phyloP scores from a whole-genome alignment of 2,888 invertebrate genomes.

The Diarsia dahlii region DNA sequence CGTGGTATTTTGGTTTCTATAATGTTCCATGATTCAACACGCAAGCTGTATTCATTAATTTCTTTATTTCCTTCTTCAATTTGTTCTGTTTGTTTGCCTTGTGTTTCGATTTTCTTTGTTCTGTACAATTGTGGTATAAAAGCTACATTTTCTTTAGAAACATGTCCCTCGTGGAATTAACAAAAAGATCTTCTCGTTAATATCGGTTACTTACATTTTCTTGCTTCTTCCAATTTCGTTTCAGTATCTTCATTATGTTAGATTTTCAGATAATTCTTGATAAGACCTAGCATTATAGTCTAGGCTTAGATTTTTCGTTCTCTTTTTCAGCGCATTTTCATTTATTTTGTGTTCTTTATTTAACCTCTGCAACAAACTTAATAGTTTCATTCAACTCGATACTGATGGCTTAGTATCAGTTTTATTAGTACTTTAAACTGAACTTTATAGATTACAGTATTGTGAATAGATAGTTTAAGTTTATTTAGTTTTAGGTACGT shows the following conservation, averaged over 20 bases:
- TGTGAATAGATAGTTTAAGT: neutral
- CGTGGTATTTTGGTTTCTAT: constrained; percentile 21
- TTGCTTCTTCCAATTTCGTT: constrained; percentile 23
- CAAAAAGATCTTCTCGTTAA: constrained; percentile 35
- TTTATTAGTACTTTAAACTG: neutral
- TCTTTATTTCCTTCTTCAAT: constrained; percentile 14
- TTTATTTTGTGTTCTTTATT: neutral
- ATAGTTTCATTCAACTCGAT: constrained; percentile 37
- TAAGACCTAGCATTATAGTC: neutral
- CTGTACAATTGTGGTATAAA: constrained; percentile 3
- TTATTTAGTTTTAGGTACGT: constrained; percentile 12
- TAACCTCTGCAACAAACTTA: constrained; percentile 4
- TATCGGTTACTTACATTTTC: constrained; percentile 37
- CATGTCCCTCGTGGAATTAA: constrained; percentile 14
- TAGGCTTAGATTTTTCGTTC: neutral
- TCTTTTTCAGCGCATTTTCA: constrained; percentile 14
- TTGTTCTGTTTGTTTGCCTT: constrained; percentile 2
- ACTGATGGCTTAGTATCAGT: neutral
- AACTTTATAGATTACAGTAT: constrained; percentile 29
- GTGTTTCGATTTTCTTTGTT: constrained; percentile 9
- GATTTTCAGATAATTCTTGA: neutral
- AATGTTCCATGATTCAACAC: constrained; percentile 5
- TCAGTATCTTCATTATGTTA: constrained; percentile 1
- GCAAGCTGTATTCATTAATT: constrained; percentile 5
- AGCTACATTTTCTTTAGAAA: constrained; percentile 12